These are phyloP conservation scores for Setophaga coronata DNA, from an alignment of 2,113 vertebrate genomes.

Conservation along the genomic window DNA sequence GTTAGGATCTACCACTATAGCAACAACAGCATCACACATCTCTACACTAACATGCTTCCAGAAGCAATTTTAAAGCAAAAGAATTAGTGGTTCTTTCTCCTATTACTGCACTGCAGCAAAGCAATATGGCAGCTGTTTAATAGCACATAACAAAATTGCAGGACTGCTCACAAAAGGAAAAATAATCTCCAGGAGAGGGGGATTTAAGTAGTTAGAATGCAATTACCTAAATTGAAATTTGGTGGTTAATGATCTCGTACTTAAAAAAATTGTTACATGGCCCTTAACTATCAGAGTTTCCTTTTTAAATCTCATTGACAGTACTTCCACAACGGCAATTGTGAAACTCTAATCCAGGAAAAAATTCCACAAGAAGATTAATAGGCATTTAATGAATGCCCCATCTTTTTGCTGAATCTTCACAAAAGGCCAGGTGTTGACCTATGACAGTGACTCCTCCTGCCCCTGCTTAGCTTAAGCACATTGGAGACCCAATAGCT, in stretches of 20 bases:
- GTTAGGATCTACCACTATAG: neutral
- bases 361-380: slow-evolving; percentile 22
- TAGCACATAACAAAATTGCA: slow-evolving; percentile 19
- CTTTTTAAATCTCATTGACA: slow-evolving; percentile 26
- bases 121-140: slow-evolving; percentile 37
- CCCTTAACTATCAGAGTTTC: neutral
- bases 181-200: slow-evolving; percentile 18
- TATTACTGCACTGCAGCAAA: slow-evolving; percentile 46
- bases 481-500: neutral
- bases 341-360: neutral
- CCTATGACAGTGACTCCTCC: neutral
- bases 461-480: neutral
- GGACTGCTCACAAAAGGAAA: slow-evolving; percentile 10
- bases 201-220: slow-evolving; percentile 43
- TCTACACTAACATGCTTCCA: neutral
- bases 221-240: slow-evolving; percentile 54
- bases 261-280: neutral
- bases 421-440: neutral
- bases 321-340: neutral
- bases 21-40: neutral
- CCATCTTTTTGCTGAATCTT: neutral
- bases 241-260: slow-evolving; percentile 2
- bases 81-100: neutral
- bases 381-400: neutral
- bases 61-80: neutral